Percentiles rank a stretch among this genome's conserved stretches.
phyloP scores from a whole-genome alignment of 2,113 vertebrate species.

The Lycaon pictus region DNA sequence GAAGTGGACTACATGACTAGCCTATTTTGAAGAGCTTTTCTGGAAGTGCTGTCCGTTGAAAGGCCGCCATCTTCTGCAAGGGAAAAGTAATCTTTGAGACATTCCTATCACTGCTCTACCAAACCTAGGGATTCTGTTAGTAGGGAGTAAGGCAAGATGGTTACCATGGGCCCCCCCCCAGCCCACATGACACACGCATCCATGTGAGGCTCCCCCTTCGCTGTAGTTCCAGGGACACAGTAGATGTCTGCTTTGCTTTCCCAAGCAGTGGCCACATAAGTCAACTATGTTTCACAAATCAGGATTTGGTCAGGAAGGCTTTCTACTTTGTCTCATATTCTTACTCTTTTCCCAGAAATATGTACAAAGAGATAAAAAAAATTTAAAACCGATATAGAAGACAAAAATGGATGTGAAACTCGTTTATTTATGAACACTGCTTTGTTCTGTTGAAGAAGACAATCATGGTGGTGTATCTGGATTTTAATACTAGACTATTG shows the following conservation, averaged over 20 bases:
- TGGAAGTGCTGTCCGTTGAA: neutral
- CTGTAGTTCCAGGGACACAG: neutral
- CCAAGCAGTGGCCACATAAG: neutral
- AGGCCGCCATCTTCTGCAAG: neutral
- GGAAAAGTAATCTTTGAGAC: neutral
- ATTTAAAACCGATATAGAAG: neutral
- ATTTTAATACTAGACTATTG: neutral
- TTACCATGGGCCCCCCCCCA: neutral
- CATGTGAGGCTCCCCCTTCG: neutral
- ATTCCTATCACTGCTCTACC: neutral
- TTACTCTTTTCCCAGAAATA: neutral
- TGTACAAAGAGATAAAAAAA: neutral
- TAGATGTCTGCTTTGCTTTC: neutral
- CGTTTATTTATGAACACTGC: neutral
- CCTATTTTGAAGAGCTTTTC: constrained; percentile 27
- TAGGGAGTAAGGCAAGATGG: neutral
- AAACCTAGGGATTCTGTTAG: neutral
- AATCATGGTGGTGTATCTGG: neutral
- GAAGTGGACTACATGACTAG: neutral
- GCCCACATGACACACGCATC: neutral
- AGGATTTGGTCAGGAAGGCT: neutral
- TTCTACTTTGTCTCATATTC: neutral
- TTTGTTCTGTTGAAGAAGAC: constrained; percentile 20
- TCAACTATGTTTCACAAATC: neutral
- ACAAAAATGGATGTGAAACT: constrained; percentile 43